Evolutionary conservation across 2,888 invertebrate species (phyloP), one percentile per base, ranked within the genome.

Genomic region (Torymus aiolomorphi): DNA sequence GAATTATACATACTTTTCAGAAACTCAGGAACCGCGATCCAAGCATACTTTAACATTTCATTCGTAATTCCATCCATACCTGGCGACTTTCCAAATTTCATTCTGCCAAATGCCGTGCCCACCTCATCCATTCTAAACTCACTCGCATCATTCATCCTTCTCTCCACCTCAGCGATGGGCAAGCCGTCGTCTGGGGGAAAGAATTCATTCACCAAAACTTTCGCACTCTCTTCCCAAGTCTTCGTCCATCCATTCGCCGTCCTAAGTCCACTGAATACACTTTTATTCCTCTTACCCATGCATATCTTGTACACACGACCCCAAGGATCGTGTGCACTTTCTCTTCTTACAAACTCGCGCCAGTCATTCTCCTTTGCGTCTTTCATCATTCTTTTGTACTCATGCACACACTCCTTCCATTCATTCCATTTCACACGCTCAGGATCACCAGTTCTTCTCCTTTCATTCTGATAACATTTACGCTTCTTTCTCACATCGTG

Each of bases 1-100:
- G 4, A n/a, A 31, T 78, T 66, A 18, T 52, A 74, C 74, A 78
- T 51, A 62, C 24, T 24, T 51, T 1, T 24, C 24, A 62, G 2
- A 12, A 24, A 62, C 10, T 24, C 8, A 24, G 62, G 62, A 12
- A 62, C 14, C 2, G n/a, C 12, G 2, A 1, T 2, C 62, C 24
- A 62, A 10, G 20, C 62, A 0, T 20, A 13, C 24, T 14, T 62
- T n/a, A 62, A 0, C 24, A 62, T 62, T 12, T 62, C 62, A 24
- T 62, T 62, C 63, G 49, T 57, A 63, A 31, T 24, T 24, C 54
- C 54, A 61, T 66, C 66, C 42, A 57, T 12, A 16, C 49, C 31
- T 59, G 24, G 16, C 16, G 11, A 31, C n/a, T 13, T 16, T 10
- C 76, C 49, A 20, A 62, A 20, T 62, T 2, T 24, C 62, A 62